Evolutionary conservation across 1,140 invertebrate genomes (phyloP).

Genomic region (Lepidurus packardi): DNA sequence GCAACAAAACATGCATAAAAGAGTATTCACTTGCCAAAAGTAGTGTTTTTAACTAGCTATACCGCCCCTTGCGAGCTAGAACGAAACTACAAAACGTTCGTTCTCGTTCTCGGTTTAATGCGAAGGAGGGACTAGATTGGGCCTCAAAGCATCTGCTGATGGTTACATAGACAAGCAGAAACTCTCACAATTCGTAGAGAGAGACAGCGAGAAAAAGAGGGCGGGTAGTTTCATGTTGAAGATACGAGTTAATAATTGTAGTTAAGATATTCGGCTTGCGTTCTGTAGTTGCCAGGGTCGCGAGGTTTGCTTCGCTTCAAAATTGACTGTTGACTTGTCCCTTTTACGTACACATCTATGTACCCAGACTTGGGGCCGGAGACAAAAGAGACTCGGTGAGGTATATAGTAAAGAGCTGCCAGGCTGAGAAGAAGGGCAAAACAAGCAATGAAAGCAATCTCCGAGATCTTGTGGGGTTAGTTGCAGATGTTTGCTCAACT

Average conservation of each 20-base stretch:
- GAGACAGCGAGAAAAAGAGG: no score
- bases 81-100: no score
- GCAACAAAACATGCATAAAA: no score
- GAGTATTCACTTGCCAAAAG: no score
- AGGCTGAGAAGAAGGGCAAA: slow-evolving; percentile 10
- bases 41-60: no score
- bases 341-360: not conserved
- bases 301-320: not conserved
- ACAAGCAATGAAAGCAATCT: slow-evolving; percentile 22
- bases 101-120: no score
- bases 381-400: no score
- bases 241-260: not conserved
- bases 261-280: not conserved
- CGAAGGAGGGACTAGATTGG: no score
- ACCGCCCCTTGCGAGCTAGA: no score
- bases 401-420: not conserved
- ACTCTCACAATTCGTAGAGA: no score
- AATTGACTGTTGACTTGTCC: slow-evolving; percentile 12
- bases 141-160: no score
- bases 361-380: not conserved
- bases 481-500: slow-evolving; percentile 21
- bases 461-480: slow-evolving; percentile 7
- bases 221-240: not conserved
- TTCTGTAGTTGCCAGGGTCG: not conserved
- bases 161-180: no score